These are phyloP conservation scores for Dynastes tityus DNA, from an alignment of 2,888 invertebrate species.

Conservation along the genomic window DNA sequence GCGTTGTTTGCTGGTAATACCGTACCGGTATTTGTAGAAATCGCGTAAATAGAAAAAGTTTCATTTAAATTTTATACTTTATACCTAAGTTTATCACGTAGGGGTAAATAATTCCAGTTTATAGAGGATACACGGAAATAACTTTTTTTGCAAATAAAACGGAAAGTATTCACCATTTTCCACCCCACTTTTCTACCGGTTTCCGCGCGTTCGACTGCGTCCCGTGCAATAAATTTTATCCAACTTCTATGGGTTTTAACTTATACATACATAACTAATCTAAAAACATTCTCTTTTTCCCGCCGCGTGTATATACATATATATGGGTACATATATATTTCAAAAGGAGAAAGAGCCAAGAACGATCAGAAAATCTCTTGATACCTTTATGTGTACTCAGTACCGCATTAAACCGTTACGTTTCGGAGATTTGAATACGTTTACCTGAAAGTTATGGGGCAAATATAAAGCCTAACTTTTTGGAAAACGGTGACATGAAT, in stretches of 20 bases:
- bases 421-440: conserved; percentile 36
- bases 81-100: conserved; percentile 30
- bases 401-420: conserved; percentile 38
- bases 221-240: conserved; percentile 32
- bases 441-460: conserved; percentile 30
- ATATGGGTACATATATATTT: conserved; percentile 17
- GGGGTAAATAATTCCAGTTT: conserved; percentile 35
- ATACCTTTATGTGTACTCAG: conserved; percentile 34
- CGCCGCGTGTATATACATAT: conserved; percentile 5
- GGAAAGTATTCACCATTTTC: conserved; percentile 28
- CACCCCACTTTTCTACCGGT: conserved; percentile 10
- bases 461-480: conserved; percentile 38
- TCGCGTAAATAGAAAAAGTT: neutral
- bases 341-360: conserved; percentile 28
- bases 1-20: too few relatives aligned
- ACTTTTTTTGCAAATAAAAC: conserved; percentile 46
- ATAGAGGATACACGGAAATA: conserved; percentile 33
- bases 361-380: conserved; percentile 33
- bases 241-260: conserved; percentile 43
- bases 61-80: conserved; percentile 29
- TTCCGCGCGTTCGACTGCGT: conserved; percentile 25
- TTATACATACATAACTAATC: conserved; percentile 42
- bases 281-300: conserved; percentile 26
- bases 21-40: neutral
- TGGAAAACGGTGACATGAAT: conserved; percentile 23